Evolutionary conservation across 2,113 vertebrate genomes (phyloP), one percentile per base, ranked within the genome.

Genomic region (Struthidea cinerea): DNA sequence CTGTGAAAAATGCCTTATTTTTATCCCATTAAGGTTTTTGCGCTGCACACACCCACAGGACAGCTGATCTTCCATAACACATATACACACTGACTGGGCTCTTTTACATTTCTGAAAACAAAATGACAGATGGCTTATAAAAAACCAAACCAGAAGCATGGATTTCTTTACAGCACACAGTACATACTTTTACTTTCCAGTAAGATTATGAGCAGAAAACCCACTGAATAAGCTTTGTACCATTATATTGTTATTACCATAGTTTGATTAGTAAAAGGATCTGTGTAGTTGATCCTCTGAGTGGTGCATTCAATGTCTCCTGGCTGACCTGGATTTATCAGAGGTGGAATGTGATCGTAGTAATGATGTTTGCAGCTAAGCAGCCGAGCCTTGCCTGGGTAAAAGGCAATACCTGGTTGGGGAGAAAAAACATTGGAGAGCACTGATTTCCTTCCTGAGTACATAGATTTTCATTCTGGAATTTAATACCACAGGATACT

Each of bases 291-390:
- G 94, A 99, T 98, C 41, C 98, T 96, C 56, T 93, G 94, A 15
- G 98, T 98, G 90, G 94, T 78, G 78, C 99, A 99, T 84, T 98
- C 97, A 50, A 98, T 93, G 33, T 97, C 96, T 50, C 98, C 98
- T 5, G 97, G 98, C 79, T 98, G 98, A 28, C 98, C 98, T 2
- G 98, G 98, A 91, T 98, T 97, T 83, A 97, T 95, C 95, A 99
- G 95, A 35, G 99, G 98, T 0, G 98, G 99, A 81, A 99, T 98
- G 96, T 98, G 97, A 96, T 99, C 98, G 1, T 99, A 99, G 94
- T 97, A 98, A 91, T 99, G 97, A 92, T 99, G 99, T 60, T 95
- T 98, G 95, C 99, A 99, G 98, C 99, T 99, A 60, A 99, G 96
- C 91, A 99, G 96, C 90, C 80, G 97, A 84, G 99, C 99, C 64